Evolutionary conservation across 2,113 vertebrate genomes (phyloP), one percentile per base, ranked within the genome.

Genomic region (Alexandromys fortis): DNA sequence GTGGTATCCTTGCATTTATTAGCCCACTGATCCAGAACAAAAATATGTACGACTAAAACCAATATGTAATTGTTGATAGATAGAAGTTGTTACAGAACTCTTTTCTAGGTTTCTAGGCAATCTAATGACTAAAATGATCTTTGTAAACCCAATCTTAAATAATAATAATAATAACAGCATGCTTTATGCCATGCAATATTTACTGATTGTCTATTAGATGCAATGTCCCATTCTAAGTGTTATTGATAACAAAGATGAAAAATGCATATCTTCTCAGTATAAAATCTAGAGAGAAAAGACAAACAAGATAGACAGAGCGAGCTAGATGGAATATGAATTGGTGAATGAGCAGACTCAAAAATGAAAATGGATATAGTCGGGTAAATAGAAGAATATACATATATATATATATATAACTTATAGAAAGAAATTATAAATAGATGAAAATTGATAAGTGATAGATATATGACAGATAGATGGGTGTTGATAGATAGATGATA

Each of bases 161-260:
- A 58, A 58, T 58, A 58, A 58, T 58, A 55, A 19, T 17, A 19
- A 58, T 49, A 49, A 12, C 5, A 58, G 17, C 55, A 58, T 68
- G 26, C 24, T 78, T 87, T 81, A 81, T 89, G 33, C 8, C 49
- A 85, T 65, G 81, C 49, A 33, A 65, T 87, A 95, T 87, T 91
- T 88, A 94, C 16, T 79, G 67, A 24, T 24, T 85, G 1, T 81
- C 42, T 85, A 49, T 19, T 95, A 93, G 93, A 55, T 92, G 30
- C 5, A 30, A 73, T 12, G 16, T 6, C 73, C 55, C 35, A 5
- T 83, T 75, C 47, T 91, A 95, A 93, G 19, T 67, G 45, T 22
- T 93, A 30, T 21, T 38, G 33, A 45, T 72, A 83, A 83, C 0
- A 89, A 10, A 95, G 17, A 79, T 58, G 70, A 83, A 94, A 96